phyloP scores from a whole-genome alignment of 2,113 vertebrate genomes.

The Mormyrus iriodes region DNA sequence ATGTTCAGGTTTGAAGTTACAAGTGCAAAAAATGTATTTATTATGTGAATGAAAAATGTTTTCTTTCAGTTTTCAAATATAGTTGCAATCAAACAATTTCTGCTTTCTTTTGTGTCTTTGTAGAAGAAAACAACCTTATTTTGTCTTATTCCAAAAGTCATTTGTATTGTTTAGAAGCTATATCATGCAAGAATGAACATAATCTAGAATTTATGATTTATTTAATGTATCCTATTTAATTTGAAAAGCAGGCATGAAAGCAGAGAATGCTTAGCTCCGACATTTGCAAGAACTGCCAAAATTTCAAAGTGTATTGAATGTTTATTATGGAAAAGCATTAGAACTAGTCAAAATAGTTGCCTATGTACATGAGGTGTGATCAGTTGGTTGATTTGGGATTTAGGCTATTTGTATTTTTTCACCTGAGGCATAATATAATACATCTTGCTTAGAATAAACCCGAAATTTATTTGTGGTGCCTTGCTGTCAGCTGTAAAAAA shows the following conservation, averaged over 20 bases:
- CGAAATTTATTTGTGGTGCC: not conserved
- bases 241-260: not conserved
- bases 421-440: not conserved
- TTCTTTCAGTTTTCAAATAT: slow-evolving; percentile 81
- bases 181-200: not conserved
- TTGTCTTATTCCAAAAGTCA: slow-evolving; percentile 39
- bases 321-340: not conserved
- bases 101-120: slow-evolving; percentile 51
- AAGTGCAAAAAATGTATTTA: slow-evolving; percentile 95
- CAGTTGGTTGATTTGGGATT: not conserved
- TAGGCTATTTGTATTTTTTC: not conserved
- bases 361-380: not conserved
- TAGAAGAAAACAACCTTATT: slow-evolving; percentile 27
- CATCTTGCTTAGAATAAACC: not conserved
- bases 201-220: slow-evolving; percentile 1
- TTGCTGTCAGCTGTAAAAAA: not conserved
- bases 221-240: slow-evolving; percentile 12
- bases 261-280: not conserved
- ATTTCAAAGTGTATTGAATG: not conserved
- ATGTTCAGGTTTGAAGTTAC: slow-evolving; percentile 77
- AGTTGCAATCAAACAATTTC: slow-evolving; percentile 61
- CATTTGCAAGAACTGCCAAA: not conserved
- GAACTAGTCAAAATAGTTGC: not conserved
- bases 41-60: slow-evolving; percentile 74
- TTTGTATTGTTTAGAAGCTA: slow-evolving; percentile 29